Evolutionary conservation across 2,797 vertebrate species (phyloP).

Genomic region (Silurus aristotelis): DNA sequence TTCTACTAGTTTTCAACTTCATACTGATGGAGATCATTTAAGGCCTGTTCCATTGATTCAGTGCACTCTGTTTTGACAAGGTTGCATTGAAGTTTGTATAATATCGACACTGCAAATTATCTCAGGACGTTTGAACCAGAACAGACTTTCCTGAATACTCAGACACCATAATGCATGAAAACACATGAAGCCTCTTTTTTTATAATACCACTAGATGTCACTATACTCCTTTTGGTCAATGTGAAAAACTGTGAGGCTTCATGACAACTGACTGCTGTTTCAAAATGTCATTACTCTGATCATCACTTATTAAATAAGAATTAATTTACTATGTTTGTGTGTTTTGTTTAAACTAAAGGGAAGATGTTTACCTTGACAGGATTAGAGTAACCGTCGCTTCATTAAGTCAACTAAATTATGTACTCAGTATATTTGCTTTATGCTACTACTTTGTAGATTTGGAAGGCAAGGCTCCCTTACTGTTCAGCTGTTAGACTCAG

Average conservation of each 20-base stretch:
- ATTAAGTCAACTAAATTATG: not conserved
- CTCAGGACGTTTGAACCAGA: not conserved
- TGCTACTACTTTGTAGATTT: constrained; percentile 72
- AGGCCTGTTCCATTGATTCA: not conserved
- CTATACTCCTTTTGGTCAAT: not conserved
- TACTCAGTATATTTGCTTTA: not conserved
- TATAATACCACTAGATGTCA: not conserved
- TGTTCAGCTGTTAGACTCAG: constrained; percentile 80
- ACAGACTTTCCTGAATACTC: not conserved
- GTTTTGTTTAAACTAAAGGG: not conserved
- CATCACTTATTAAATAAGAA: not conserved
- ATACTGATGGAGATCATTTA: not conserved
- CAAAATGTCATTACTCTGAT: not conserved
- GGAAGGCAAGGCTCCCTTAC: constrained; percentile 80
- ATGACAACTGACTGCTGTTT: not conserved
- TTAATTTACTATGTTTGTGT: not conserved
- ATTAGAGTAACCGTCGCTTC: not conserved
- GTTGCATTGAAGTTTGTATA: not conserved
- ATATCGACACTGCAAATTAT: not conserved
- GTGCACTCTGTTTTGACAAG: too few species aligned
- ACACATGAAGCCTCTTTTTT: not conserved
- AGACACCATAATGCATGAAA: not conserved
- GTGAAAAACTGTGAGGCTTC: not conserved
- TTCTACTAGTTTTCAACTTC: too few species aligned
- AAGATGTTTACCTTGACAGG: not conserved